These are phyloP conservation scores for Malthinus seriepunctatus DNA, from an alignment of 2,888 invertebrate genomes.

Conservation along the genomic window DNA sequence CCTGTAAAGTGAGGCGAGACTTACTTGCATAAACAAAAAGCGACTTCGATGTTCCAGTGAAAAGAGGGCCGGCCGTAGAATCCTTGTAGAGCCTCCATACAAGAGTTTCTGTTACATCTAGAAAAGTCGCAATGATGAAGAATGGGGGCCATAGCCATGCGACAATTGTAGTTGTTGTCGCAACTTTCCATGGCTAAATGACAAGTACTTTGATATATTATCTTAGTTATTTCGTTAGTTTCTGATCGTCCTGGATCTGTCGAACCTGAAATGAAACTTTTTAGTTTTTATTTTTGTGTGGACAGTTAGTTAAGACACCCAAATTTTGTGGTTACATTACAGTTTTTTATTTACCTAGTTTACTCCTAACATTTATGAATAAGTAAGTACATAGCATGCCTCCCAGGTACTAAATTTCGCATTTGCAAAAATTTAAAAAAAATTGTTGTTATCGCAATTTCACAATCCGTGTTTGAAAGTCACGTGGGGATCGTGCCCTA, in stretches of 20 bases:
- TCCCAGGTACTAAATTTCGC: conserved; percentile 10
- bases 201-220: conserved; percentile 81
- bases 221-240: conserved; percentile 50
- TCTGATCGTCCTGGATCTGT: conserved; percentile 41
- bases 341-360: conserved; percentile 15
- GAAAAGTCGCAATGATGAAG: conserved; percentile 79
- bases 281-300: conserved; percentile 52
- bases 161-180: conserved; percentile 81
- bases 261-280: conserved; percentile 45
- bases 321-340: conserved; percentile 19
- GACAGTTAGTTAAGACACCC: conserved; percentile 38
- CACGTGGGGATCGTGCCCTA: conserved; percentile 17
- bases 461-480: conserved; percentile 16
- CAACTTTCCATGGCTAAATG: conserved; percentile 82
- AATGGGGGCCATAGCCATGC: conserved; percentile 79
- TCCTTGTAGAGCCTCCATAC: conserved; percentile 83
- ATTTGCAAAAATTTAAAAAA: background rate
- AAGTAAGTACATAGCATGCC: conserved; percentile 16
- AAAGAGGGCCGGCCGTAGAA: conserved; percentile 83
- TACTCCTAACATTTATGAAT: conserved; percentile 16
- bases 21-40: conserved; percentile 93
- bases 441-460: conserved; percentile 13
- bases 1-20: conserved; percentile 44
- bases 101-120: conserved; percentile 81
- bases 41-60: conserved; percentile 85